Base-by-base conservation (phyloP, 2,888 invertebrate species). In the Crepidodera aurea region DNA sequence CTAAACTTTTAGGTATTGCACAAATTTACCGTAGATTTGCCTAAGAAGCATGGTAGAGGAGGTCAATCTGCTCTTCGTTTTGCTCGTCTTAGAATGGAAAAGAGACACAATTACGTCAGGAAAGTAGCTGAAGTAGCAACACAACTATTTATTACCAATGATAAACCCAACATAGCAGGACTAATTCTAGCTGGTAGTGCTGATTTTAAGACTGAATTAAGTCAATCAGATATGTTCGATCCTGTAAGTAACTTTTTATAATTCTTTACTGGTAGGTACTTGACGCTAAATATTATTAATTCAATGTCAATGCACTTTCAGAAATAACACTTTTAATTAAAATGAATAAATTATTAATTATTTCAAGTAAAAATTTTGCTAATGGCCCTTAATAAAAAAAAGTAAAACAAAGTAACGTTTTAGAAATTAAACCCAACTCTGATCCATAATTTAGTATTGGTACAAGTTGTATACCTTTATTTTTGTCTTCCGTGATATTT, bases 151-250 rank as follows among this genome's bases (percentile, higher is more conserved):
- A 98, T 99, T 78, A 90, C 95, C 70, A 98, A 96, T 69, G 99
- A 99, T 83, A 92, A 97, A 77, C 96, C 97, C 6, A 98, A 98
- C 81, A 96, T 98, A 66, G 95, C 98, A 56, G 99, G 99, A 0
- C 86, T 99, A 42, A 98, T 99, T 75, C 85, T 99, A 70, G 99
- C 99, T 70, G 99, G 99, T 86, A 97, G 97, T 73, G 99, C 99
- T 12, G 99, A 99, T 83, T 99, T 99, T 84, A 99, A 99, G 87
- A 99, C 98, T 70, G 99, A 99, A 82, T 90, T 99, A 75, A 96
- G 96, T 80, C 98, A 98, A 85, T 98, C 98, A 0, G 98, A 99
- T 81, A 98, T 99, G 98, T 99, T 99, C 83, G 99, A 99, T 85
- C 96, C 95, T 79, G 96, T 97, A 81, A 87, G 90, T 86, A 6